Conservation (phyloP, 2,113 vertebrate genomes). For the Okapia johnstoni region DNA sequence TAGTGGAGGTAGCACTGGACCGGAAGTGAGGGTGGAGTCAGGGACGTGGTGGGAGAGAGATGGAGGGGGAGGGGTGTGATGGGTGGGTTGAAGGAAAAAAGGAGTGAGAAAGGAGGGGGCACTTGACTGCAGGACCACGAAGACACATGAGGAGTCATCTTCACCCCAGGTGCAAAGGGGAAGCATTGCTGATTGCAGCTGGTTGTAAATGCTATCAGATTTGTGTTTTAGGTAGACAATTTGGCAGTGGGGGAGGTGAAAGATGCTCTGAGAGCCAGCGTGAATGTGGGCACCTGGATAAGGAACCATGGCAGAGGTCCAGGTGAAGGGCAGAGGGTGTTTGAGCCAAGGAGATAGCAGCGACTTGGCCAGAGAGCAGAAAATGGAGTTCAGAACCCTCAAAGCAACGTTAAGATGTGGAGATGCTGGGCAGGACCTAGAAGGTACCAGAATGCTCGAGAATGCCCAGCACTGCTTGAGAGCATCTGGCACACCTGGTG, state of each 20-base stretch:
- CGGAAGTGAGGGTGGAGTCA: rapidly evolving
- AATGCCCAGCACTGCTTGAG: not conserved
- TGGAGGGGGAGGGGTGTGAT: not conserved
- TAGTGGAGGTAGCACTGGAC: not conserved
- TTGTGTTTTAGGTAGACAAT: not conserved
- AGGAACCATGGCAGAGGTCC: not conserved
- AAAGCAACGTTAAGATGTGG: too few relatives aligned
- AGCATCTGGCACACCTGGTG: rapidly evolving
- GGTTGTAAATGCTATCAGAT: rapidly evolving
- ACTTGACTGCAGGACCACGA: not conserved
- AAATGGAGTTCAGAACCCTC: not conserved
- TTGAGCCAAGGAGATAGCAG: not conserved
- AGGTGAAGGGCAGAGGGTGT: too few relatives aligned
- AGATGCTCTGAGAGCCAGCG: not conserved
- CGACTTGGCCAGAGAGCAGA: rapidly evolving
- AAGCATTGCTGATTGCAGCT: rapidly evolving
- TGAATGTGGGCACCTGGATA: rapidly evolving
- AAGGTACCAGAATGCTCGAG: rapidly evolving
- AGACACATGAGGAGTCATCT: not conserved
- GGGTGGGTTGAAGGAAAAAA: not conserved
- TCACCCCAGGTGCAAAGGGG: not conserved
- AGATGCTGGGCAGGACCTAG: rapidly evolving
- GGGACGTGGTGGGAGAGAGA: not conserved
- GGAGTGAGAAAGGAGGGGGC: not conserved
- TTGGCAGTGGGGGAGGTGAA: not conserved